Evolutionary conservation across 2,797 vertebrate species (phyloP).

Genomic region (Hirundo rustica): DNA sequence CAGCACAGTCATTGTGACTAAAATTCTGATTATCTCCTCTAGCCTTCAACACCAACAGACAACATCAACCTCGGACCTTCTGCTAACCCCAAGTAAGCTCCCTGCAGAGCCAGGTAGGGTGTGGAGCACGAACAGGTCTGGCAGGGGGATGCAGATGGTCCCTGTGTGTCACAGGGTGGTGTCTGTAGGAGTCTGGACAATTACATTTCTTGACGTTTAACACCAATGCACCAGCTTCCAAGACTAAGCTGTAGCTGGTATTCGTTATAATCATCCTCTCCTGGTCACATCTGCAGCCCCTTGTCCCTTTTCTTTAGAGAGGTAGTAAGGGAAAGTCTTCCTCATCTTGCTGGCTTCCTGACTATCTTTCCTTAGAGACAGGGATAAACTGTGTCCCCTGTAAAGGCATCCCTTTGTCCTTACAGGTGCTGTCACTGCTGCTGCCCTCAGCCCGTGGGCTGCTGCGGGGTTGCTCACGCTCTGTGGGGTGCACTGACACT

Average conservation of each 20-base stretch:
- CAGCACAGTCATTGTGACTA: background rate
- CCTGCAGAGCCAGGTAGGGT: background rate
- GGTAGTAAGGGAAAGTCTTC: background rate
- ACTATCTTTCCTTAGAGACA: background rate
- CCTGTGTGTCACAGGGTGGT: background rate
- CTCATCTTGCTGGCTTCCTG: background rate
- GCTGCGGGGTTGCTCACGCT: background rate
- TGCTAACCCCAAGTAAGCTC: conserved; percentile 95
- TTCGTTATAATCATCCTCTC: background rate
- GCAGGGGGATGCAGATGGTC: background rate
- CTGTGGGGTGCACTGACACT: background rate
- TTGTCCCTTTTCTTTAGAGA: background rate
- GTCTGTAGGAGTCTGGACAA: background rate
- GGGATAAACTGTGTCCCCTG: background rate
- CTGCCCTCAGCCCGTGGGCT: background rate
- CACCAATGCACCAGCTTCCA: background rate
- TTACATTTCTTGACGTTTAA: background rate
- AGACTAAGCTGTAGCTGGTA: background rate
- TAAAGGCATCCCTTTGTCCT: background rate
- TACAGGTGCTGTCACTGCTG: background rate
- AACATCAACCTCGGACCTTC: conserved; percentile 95
- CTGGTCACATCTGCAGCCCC: accelerated
- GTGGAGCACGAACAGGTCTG: background rate
- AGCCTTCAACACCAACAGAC: conserved; percentile 74
- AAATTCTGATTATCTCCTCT: conserved; percentile 21